These are phyloP conservation scores for Falco naumanni DNA, from an alignment of 2,797 vertebrate genomes.

Conservation along the genomic window DNA sequence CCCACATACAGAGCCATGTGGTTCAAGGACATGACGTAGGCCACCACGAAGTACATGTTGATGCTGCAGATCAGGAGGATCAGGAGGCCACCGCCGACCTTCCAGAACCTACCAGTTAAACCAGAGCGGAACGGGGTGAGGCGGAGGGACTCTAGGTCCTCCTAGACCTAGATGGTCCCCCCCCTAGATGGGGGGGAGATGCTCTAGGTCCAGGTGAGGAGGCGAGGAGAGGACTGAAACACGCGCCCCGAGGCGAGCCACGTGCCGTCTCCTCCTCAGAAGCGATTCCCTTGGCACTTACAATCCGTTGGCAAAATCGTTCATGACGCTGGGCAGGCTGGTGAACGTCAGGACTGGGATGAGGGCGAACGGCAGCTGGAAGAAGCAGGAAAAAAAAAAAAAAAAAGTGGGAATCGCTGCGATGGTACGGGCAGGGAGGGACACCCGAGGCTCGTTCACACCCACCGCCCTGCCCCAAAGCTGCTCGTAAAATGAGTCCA, in stretches of 20 bases:
- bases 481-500: background rate
- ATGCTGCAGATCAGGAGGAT: slow-evolving; percentile 88
- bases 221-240: accelerated
- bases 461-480: background rate
- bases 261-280: accelerated
- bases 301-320: slow-evolving; percentile 90
- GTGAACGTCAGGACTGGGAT: slow-evolving; percentile 95
- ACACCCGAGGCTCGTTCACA: too few species aligned
- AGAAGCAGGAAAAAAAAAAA: background rate
- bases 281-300: slow-evolving; percentile 74
- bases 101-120: slow-evolving; percentile 81
- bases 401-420: background rate
- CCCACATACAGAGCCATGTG: slow-evolving; percentile 82
- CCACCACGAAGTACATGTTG: slow-evolving; percentile 93
- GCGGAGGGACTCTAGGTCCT: too few species aligned
- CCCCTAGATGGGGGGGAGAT: too few species aligned
- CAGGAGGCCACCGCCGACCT: slow-evolving; percentile 83
- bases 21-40: slow-evolving; percentile 84
- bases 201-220: background rate
- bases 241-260: accelerated
- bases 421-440: background rate
- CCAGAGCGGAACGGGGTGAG: background rate
- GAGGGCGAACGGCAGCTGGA: slow-evolving; percentile 93
- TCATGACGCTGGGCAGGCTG: slow-evolving; percentile 89
- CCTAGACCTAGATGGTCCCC: too few species aligned